A percentile compares a stretch with the other conserved stretches of the same genome.
phyloP scores from a whole-genome alignment of 1,140 invertebrate species.

The Drosophila mayri region DNA sequence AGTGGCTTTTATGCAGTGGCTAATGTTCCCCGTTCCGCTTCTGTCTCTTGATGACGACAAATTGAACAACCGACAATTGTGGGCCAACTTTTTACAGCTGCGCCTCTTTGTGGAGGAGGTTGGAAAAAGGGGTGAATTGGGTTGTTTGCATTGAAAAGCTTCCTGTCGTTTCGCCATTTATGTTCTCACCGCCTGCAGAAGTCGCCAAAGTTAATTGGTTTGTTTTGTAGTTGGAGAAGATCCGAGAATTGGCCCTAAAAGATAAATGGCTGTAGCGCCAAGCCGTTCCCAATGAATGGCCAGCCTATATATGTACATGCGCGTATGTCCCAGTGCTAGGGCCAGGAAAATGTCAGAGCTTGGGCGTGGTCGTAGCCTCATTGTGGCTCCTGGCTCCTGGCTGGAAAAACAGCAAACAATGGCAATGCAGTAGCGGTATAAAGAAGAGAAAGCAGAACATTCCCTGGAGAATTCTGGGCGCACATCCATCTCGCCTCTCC shows the following conservation, averaged over 20 bases:
- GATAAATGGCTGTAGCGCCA: constrained; percentile 26
- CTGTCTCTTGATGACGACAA: constrained; percentile 45
- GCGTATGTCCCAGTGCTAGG: constrained; percentile 3
- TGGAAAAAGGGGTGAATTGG: constrained; percentile 2
- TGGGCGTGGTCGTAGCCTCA: constrained; percentile 43
- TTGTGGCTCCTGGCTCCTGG: constrained; percentile 28
- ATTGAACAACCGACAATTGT: constrained; percentile 53
- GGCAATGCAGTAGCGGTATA: constrained; percentile 25
- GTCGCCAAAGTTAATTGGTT: constrained; percentile 74
- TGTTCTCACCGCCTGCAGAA: constrained; percentile 44
- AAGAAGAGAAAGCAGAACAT: background rate
- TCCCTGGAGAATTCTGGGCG: constrained; percentile 25
- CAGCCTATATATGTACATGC: constrained; percentile 3
- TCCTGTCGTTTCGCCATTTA: constrained; percentile 57
- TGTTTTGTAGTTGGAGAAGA: constrained; percentile 64
- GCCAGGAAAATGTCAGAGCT: constrained; percentile 58
- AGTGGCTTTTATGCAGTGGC: constrained; percentile 19
- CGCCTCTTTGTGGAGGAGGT: constrained; percentile 1
- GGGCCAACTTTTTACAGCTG: constrained; percentile 37
- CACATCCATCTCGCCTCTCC: constrained; percentile 34
- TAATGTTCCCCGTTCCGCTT: constrained; percentile 27
- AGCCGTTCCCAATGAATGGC: constrained; percentile 24
- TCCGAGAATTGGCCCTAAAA: constrained; percentile 66
- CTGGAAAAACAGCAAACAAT: constrained; percentile 17
- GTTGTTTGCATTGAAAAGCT: constrained; percentile 52